A percentile compares a stretch with the other conserved stretches of the same genome.
phyloP scores from a whole-genome alignment of 2,888 invertebrate species.

The Plutella xylostella region DNA sequence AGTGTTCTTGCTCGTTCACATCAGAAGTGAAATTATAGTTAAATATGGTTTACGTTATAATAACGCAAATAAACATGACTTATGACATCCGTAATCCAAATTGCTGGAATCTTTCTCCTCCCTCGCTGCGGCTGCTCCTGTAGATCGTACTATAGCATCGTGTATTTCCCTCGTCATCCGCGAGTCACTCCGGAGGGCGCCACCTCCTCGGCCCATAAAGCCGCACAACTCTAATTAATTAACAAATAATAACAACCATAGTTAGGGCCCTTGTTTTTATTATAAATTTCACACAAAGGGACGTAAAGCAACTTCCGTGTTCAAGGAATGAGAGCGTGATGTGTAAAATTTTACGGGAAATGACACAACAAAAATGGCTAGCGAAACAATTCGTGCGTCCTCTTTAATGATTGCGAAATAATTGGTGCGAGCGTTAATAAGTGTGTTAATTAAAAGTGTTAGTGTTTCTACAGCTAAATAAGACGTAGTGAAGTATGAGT shows the following conservation, averaged over 20 bases:
- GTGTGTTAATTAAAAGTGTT: neutral
- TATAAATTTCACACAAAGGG: neutral
- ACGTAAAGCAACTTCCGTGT: constrained; percentile 1
- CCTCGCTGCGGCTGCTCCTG: too few relatives aligned
- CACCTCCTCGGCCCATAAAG: constrained; percentile 3
- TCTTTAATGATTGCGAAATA: neutral
- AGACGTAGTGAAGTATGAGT: neutral
- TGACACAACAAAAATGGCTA: neutral
- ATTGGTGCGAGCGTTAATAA: neutral
- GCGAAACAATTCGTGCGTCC: neutral
- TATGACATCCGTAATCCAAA: too few relatives aligned
- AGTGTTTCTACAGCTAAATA: neutral
- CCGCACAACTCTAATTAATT: constrained; percentile 1
- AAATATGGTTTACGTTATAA: too few relatives aligned
- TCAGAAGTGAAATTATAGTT: too few relatives aligned
- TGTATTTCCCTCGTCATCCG: too few relatives aligned
- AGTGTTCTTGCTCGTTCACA: too few relatives aligned
- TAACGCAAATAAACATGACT: too few relatives aligned
- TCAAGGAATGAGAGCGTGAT: neutral
- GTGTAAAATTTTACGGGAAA: neutral
- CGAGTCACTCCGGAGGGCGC: neutral
- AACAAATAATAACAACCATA: constrained; percentile 7
- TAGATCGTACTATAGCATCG: too few relatives aligned
- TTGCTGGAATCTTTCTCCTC: too few relatives aligned
- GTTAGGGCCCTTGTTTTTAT: constrained; percentile 6